These are phyloP conservation scores for Mus musculus DNA, from an alignment of 2,113 vertebrate species.

Conservation along the genomic window GRCm39 chr1:178831001-178831500, in stretches of 20 bases:
- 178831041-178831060: background rate
- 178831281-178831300: background rate
- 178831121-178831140: background rate
- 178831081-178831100: background rate
- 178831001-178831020: background rate
- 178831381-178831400: slow-evolving; percentile 51
- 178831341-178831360: slow-evolving; percentile 69
- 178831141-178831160: background rate
- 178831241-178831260: background rate
- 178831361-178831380: slow-evolving; percentile 71
- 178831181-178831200: background rate
- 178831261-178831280: background rate
- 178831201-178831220: background rate
- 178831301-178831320: background rate
- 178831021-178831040: background rate
- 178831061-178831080: background rate
- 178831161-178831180: slow-evolving; percentile 10
- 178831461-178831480: slow-evolving; percentile 74
- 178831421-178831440: background rate
- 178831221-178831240: background rate
- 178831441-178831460: slow-evolving; percentile 67
- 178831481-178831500: slow-evolving; percentile 79
- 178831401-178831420: background rate
- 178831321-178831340: slow-evolving; percentile 46
- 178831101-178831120: background rate